These are phyloP conservation scores for Isaurus tuberculatus DNA, from an alignment of 92 coral and sea anemone genomes.

Conservation along the genomic window DNA sequence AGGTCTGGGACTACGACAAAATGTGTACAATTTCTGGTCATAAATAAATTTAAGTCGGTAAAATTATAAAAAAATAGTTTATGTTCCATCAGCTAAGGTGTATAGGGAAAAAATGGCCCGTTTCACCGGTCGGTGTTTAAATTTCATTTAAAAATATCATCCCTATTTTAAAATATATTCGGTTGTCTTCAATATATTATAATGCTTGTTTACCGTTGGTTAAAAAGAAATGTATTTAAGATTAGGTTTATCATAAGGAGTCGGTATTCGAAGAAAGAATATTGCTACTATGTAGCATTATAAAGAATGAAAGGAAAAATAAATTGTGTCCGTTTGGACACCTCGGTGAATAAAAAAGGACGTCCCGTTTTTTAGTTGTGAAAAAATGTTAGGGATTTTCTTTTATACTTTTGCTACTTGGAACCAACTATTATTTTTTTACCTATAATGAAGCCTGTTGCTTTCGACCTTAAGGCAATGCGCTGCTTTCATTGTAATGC, in stretches of 20 bases:
- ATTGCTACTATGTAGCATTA: conserved; percentile 47
- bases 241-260: not conserved
- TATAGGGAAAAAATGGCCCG: not conserved
- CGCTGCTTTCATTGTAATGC: too few relatives aligned
- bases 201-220: not conserved
- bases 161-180: not conserved
- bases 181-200: not conserved
- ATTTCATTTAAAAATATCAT: not conserved
- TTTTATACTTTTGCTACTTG: too few relatives aligned
- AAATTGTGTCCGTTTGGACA: conserved; percentile 32
- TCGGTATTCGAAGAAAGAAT: conserved; percentile 3
- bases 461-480: too few relatives aligned
- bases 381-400: too few relatives aligned
- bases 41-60: too few relatives aligned
- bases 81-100: too few relatives aligned
- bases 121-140: not conserved
- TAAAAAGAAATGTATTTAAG: conserved; percentile 9
- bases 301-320: not conserved
- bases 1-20: too few relatives aligned
- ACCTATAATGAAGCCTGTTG: too few relatives aligned
- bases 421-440: too few relatives aligned
- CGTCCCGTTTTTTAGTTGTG: not conserved
- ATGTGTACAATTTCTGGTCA: too few relatives aligned
- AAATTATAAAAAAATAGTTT: too few relatives aligned
- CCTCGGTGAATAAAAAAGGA: not conserved